A percentile compares a stretch with the other conserved stretches of the same genome.
Evolutionary conservation across 2,797 vertebrate species (phyloP).

Genomic region (Chloroceryle amazona): DNA sequence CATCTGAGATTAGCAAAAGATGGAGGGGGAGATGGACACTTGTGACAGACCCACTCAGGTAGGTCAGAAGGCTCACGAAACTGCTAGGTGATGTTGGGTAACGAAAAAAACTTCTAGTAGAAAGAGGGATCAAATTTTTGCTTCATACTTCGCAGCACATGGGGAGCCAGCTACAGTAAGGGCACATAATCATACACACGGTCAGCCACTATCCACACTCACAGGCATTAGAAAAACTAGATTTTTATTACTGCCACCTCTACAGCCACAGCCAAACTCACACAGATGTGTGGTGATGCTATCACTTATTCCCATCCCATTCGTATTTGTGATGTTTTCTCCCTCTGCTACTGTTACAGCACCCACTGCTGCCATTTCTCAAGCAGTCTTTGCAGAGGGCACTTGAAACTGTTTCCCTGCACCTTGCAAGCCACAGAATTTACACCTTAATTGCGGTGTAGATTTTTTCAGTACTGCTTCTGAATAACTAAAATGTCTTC

Average conservation of each 20-base stretch:
- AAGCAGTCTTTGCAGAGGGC: not conserved
- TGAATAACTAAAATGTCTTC: conserved; percentile 8
- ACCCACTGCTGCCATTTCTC: not conserved
- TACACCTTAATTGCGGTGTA: not conserved
- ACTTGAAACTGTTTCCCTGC: not conserved
- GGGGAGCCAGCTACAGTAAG: not conserved
- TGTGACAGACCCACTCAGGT: not conserved
- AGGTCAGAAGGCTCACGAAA: not conserved
- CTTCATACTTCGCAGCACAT: not conserved
- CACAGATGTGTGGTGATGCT: not conserved
- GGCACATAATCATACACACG: not conserved
- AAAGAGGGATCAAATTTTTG: not conserved
- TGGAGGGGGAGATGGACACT: not conserved
- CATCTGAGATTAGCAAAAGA: not conserved
- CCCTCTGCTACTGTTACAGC: not conserved
- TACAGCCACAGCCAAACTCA: not conserved
- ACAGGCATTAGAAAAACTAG: not conserved
- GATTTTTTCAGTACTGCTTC: not conserved
- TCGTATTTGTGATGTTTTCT: not conserved
- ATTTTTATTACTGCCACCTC: not conserved
- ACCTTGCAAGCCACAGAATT: not conserved
- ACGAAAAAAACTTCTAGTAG: not conserved
- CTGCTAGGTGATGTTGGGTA: not conserved
- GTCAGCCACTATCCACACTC: not conserved
- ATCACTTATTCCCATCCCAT: not conserved